phyloP scores from a whole-genome alignment of 2,888 invertebrate genomes.

The Drosophila emarginata region DNA sequence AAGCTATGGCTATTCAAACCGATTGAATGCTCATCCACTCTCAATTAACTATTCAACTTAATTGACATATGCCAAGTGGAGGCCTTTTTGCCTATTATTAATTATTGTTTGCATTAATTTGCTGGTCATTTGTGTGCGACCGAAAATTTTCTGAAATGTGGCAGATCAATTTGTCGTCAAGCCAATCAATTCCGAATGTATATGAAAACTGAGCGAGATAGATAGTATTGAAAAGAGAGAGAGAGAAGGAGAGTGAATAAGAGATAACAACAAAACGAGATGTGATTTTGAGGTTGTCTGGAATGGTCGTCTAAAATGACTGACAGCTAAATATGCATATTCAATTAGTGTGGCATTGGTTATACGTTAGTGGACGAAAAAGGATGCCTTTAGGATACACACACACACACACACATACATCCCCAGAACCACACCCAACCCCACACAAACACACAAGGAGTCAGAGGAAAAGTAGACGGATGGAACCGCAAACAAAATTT shows the following conservation, averaged over 20 bases:
- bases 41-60: constrained; percentile 38
- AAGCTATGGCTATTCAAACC: constrained; percentile 22
- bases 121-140: constrained; percentile 10
- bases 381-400: constrained; percentile 13
- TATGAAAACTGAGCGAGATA: neutral
- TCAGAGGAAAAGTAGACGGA: neutral
- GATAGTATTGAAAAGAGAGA: neutral
- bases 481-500: constrained; percentile 7
- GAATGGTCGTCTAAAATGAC: constrained; percentile 40
- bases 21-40: neutral
- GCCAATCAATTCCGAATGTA: neutral
- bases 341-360: constrained; percentile 35
- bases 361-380: constrained; percentile 24
- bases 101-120: constrained; percentile 13
- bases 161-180: constrained; percentile 6
- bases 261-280: neutral
- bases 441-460: no score
- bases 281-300: constrained; percentile 27
- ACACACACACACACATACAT: neutral
- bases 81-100: constrained; percentile 16
- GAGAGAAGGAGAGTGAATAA: neutral
- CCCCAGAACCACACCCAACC: neutral
- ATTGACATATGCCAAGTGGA: constrained; percentile 35
- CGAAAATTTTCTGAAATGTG: constrained; percentile 11
- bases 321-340: constrained; percentile 49